Base-by-base conservation (phyloP, 1,140 invertebrate genomes). In the Heterodera schachtii region DNA sequence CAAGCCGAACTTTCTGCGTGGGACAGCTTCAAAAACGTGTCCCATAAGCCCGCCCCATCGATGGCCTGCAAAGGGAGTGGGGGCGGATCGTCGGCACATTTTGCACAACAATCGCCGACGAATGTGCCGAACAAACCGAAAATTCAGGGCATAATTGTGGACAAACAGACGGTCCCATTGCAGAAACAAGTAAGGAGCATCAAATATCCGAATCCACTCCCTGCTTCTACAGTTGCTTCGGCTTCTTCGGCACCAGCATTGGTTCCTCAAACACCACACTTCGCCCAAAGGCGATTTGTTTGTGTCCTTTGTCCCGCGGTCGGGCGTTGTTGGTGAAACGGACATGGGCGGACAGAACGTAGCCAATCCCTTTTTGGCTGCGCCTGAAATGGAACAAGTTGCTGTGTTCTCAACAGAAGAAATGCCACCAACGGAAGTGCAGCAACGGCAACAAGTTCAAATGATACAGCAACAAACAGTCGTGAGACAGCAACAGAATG, bases 1-100 rank as follows among this genome's bases (percentile, higher is more conserved):
- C 73, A 57, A 31, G 76, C 85, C 7, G 85, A 86, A 67, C 66
- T 84, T 31, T 71, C 81, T 13, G 86, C 85, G 44, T 86, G 86
- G 84, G 85, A 87, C 13, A 69, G 75, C n/a, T 85, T 85, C 66
- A 69, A 78, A 2, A 44, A 75, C 13, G 21, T 66, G 19, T 66
- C 81, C 9, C 83, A 84, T 75, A 85, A 85, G 69, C 64, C 77
- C 16, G n/a, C 44, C 5, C 31, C 44, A 21, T 46, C 47, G 9
- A 44, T 57, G 60, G 49, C 82, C 43, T 11, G 31, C n/a, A 73
- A 57, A 73, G 76, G 19, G 8, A 83, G 31, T 64, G 13, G 73
- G 43, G n/a, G n/a, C 47, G 31, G 43, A 3, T 76, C 57, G 46
- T n/a, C 74, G 44, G 74, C 47, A 31, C 79, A 71, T 66, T 71